Evolutionary conservation across 2,888 invertebrate genomes (phyloP), one percentile per base, ranked within the genome.

Genomic region (Cephus pygmeus): DNA sequence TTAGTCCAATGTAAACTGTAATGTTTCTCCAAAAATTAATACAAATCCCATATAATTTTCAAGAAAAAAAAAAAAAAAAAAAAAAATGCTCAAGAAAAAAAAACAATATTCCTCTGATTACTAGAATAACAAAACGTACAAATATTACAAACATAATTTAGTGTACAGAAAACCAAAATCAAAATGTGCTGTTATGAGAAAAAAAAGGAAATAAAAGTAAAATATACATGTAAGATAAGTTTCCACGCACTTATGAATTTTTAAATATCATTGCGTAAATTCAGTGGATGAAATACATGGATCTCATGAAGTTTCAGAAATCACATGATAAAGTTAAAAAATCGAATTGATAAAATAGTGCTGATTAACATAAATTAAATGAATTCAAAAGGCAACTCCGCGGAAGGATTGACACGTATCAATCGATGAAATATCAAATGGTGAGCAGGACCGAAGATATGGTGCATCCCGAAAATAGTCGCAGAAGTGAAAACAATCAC

Each of bases 401-500:
- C 23, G 56, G 6, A 56, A 56, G 56, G 23, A 56, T 23, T 56
- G 56, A 56, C 56, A 56, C 56, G 23, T 56, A 56, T 9, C 9
- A 56, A 56, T 56, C 40, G 35, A 35, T 35, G 69, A 23, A 76
- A 73, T 71, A 30, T 69, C 34, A 34, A 76, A 77, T 69, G 56
- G 56, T 56, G 36, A 71, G 69, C 73, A 81, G 78, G 73, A 77
- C 33, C 73, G 33, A 80, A 69, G 34, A 73, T 74, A 40, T n/a
- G 69, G 73, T 69, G 35, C 35, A 33, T 71, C 33, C 71, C 34
- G 34, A 35, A 74, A 36, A 75, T 73, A 73, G 56, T 35, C 68
- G 73, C 69, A 80, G 81, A 81, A 79, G 77, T 76, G 81, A 84
- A 83, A 85, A 85, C 83, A 87, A 83, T 80, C 79, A 82, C 78